phyloP scores from a whole-genome alignment of 92 coral and sea anemone species.

The Phenganax subtilis region DNA sequence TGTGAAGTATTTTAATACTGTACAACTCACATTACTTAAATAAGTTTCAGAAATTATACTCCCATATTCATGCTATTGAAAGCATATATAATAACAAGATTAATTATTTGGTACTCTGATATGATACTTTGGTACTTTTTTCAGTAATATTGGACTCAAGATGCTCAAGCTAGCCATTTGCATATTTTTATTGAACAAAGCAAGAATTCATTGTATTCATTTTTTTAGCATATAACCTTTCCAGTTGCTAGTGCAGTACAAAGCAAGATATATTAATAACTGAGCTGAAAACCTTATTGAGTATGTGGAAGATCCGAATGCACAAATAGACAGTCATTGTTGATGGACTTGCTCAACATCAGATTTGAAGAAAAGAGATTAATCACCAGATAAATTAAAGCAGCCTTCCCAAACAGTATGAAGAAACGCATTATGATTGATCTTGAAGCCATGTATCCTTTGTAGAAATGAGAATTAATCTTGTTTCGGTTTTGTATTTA shows the following conservation, averaged over 20 bases:
- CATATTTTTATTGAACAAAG: neutral
- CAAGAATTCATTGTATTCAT: neutral
- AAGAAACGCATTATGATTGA: neutral
- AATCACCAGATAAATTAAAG: neutral
- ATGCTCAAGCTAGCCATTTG: neutral
- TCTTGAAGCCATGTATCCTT: neutral
- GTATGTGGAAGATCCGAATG: neutral
- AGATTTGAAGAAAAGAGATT: neutral
- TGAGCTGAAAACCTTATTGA: constrained; percentile 14
- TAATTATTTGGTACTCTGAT: too few species aligned
- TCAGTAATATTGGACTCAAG: neutral
- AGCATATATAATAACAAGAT: too few species aligned
- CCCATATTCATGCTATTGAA: too few species aligned
- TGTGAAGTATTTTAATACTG: neutral
- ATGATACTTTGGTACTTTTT: too few species aligned
- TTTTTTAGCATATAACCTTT: neutral
- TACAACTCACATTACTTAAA: neutral
- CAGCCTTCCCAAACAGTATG: neutral
- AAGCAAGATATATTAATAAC: neutral
- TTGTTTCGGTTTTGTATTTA: neutral
- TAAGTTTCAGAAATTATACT: too few species aligned
- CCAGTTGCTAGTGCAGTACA: neutral
- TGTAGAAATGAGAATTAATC: neutral
- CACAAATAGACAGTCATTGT: constrained; percentile 8
- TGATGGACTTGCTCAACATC: constrained; percentile 2